Base-by-base conservation (phyloP, 53 echinoderm and acorn worm genomes). In the Stichopus horrens region DNA sequence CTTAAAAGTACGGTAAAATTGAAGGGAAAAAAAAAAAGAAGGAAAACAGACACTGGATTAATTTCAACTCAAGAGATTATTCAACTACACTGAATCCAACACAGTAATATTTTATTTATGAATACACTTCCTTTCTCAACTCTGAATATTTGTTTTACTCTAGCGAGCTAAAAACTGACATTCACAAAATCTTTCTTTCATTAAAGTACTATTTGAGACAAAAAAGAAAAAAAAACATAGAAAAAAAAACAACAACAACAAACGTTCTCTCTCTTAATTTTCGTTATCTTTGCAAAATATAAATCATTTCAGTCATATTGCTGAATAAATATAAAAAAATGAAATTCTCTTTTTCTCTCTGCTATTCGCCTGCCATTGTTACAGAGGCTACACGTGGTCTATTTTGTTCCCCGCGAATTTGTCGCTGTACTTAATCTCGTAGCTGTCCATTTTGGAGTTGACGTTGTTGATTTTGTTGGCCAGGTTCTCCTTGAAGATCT, bases 401-500 rank as follows among this genome's bases (percentile, higher is more conserved):
- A 94, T 94, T 20, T 88, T 92, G 52, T 92, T 93, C 14, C 92
- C 94, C 4, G 88, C 92, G 74, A 88, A 94, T 76, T 90, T 89
- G 77, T 92, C 94, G 56, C 89, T 90, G 55, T 89, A 93, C 63
- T 94, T 89, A 20, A 96, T 88, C 78, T 96, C 96, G 58, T 89
- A 89, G 52, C 90, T 86, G 22, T 96, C 96, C 55, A 96, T 86
- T 19, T 93, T 92, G 52, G 89, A 79, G 23, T 84, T 90, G 80
- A 89, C 91, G 51, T 86, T 76, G 59, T 88, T 79, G 21, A 90
- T 88, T 86, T 95, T 95, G 56, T 89, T 66, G 6, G 91, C 93
- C 55, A 93, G 77, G 89, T 96, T 96, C 87, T 96, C 96, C 88
- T 95, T 96, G 79, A 96, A 96, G 74, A 91, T 89, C 86, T 92